Evolutionary conservation across 2,888 invertebrate genomes (phyloP).

Genomic region (Xylota segnis): DNA sequence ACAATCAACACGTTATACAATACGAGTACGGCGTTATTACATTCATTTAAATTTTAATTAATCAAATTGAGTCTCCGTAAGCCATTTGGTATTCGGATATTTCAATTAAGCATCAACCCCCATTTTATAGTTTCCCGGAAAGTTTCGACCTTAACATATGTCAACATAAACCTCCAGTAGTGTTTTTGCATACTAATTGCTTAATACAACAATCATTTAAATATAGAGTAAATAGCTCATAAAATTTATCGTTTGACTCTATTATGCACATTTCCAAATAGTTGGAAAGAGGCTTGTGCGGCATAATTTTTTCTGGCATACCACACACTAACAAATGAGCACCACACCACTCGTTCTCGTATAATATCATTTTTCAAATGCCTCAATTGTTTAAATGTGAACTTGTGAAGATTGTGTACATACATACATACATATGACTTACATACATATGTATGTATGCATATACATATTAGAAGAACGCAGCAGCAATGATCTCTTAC

Average conservation of each 20-base stretch:
- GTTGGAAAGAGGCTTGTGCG: conserved; percentile 52
- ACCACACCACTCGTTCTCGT: conserved; percentile 9
- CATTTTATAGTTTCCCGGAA: conserved; percentile 64
- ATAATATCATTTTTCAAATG: conserved; percentile 54
- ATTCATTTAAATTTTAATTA: conserved; percentile 71
- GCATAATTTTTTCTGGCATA: conserved; percentile 15
- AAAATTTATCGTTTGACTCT: conserved; percentile 26
- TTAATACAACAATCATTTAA: conserved; percentile 53
- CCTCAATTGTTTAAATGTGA: conserved; percentile 61
- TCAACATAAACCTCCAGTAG: conserved; percentile 46
- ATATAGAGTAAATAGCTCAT: conserved; percentile 46
- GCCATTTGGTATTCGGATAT: conserved; percentile 70
- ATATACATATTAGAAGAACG: neutral
- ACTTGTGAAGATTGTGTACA: conserved; percentile 42
- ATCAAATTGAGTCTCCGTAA: conserved; percentile 69
- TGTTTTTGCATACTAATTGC: conserved; percentile 63
- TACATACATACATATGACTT: neutral
- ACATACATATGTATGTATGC: too few relatives aligned
- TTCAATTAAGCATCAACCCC: conserved; percentile 68
- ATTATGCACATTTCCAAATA: conserved; percentile 55
- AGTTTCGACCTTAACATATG: conserved; percentile 60
- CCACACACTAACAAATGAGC: conserved; percentile 27
- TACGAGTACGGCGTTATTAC: conserved; percentile 38
- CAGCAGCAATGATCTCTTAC: conserved; percentile 17
- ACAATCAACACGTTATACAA: conserved; percentile 44